Conservation (phyloP, 2,888 invertebrate species). For the Ryuthela nishihirai region DNA sequence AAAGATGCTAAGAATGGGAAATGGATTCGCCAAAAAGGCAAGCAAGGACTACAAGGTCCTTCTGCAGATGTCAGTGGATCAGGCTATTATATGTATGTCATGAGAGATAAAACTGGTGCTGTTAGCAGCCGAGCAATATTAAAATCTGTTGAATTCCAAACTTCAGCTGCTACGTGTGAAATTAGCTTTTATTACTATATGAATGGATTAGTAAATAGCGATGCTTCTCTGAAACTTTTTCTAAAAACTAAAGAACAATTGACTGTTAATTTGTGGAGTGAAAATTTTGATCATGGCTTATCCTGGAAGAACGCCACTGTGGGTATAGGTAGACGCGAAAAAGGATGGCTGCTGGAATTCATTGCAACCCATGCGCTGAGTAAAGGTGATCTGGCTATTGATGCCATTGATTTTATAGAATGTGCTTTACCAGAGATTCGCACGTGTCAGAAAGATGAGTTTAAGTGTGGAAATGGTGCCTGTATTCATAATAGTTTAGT, state of each 20-base stretch:
- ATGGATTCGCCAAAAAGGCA: conserved; percentile 31
- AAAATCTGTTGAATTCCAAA: conserved; percentile 19
- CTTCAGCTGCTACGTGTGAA: conserved; percentile 19
- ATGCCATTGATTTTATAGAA: conserved; percentile 26
- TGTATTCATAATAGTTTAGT: conserved; percentile 22
- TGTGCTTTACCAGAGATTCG: conserved; percentile 29
- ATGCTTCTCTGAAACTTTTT: conserved; percentile 20
- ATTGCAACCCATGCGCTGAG: conserved; percentile 25
- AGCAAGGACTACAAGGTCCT: conserved; percentile 11
- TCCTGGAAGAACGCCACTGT: conserved; percentile 26
- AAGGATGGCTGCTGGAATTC: conserved; percentile 33
- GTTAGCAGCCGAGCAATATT: conserved; percentile 19
- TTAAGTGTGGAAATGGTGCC: conserved; percentile 21
- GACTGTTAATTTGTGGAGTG: conserved; percentile 15
- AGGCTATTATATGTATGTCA: conserved; percentile 33
- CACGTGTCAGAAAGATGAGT: conserved; percentile 22
- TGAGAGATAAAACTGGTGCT: conserved; percentile 13
- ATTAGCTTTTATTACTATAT: conserved; percentile 38
- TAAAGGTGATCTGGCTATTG: conserved; percentile 27
- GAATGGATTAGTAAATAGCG: conserved; percentile 16
- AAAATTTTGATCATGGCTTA: conserved; percentile 11
- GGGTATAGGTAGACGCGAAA: conserved; percentile 16
- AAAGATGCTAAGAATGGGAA: conserved; percentile 10
- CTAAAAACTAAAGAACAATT: conserved; percentile 5
- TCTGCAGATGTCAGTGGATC: conserved; percentile 9